These are phyloP conservation scores for Diprion similis DNA, from an alignment of 1,140 invertebrate genomes.

Conservation along the genomic window DNA sequence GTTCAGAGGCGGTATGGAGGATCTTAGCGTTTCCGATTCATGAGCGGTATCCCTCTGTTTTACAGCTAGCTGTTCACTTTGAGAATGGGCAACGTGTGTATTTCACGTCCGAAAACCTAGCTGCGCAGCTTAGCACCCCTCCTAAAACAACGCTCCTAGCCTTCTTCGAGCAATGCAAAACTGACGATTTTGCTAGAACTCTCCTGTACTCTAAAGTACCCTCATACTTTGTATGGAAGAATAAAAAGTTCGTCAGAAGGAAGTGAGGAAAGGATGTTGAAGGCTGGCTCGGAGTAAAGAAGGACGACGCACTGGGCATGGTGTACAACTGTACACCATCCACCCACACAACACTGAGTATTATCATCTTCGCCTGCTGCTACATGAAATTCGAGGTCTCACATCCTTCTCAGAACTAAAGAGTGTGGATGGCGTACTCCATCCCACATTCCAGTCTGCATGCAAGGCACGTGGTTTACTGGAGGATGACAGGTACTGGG, in stretches of 20 bases:
- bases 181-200: slow-evolving; percentile 45
- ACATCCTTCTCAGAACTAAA: slow-evolving; percentile 49
- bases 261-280: slow-evolving; percentile 36
- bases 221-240: slow-evolving; percentile 49
- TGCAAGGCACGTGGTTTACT: slow-evolving; percentile 40
- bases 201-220: slow-evolving; percentile 51
- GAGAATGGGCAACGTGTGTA: slow-evolving; percentile 55
- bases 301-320: slow-evolving; percentile 34
- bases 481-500: slow-evolving; percentile 47
- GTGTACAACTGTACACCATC: slow-evolving; percentile 49
- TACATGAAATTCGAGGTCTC: slow-evolving; percentile 53
- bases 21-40: slow-evolving; percentile 45
- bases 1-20: slow-evolving; percentile 52
- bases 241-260: slow-evolving; percentile 17
- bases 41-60: slow-evolving; percentile 52
- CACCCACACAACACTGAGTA: slow-evolving; percentile 52
- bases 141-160: too few relatives aligned
- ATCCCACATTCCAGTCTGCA: slow-evolving; percentile 44
- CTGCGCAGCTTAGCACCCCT: neutral
- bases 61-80: slow-evolving; percentile 55
- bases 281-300: too few relatives aligned
- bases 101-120: slow-evolving; percentile 9
- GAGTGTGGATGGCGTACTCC: slow-evolving; percentile 43
- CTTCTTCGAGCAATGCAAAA: slow-evolving; percentile 51
- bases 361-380: slow-evolving; percentile 54